Base-by-base conservation (phyloP, 2,113 vertebrate genomes). In the Eleginops maclovinus region DNA sequence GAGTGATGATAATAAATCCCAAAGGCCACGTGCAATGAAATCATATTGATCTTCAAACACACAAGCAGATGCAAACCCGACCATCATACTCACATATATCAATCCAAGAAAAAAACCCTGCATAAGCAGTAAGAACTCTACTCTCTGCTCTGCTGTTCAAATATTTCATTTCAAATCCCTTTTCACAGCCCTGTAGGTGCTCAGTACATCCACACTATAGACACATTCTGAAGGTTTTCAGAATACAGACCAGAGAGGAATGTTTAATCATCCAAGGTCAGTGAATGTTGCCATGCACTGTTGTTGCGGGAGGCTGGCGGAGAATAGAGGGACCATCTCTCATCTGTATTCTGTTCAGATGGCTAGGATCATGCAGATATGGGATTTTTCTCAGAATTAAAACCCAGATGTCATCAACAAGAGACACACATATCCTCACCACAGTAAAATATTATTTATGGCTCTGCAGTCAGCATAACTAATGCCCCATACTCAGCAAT, bases 321-420 rank as follows among this genome's bases (percentile, higher is more conserved):
- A 85, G 83, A 85, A 78, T 17, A 62, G 76, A 83, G 77, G 81
- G 63, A 87, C 78, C 79, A 66, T 81, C 81, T 75, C 89, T 92
- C 89, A 92, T 94, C 93, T 92, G 90, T 89, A 93, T 94, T 93
- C 88, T 87, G 82, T 81, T 91, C 92, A 92, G 85, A 89, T 85
- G 89, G 82, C 88, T 90, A 76, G 83, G 89, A 93, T 93, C 90
- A 89, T 86, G 86, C 88, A 93, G 91, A 92, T 92, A 87, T 63
- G 44, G 81, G 85, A 69, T 79, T 86, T 89, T 84, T 85, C 73
- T 70, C 10, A 40, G 41, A 86, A 93, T 93, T 89, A 91, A 90
- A 92, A 85, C 84, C 82, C 88, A 89, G 83, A 87, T 92, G 90
- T 90, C 85, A 93, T 78, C 78, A 79, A 86, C 80, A 84, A n/a